A percentile compares a stretch with the other conserved stretches of the same genome.
Conservation (phyloP, 2,888 invertebrate genomes). For the Craniophora ligustri region DNA sequence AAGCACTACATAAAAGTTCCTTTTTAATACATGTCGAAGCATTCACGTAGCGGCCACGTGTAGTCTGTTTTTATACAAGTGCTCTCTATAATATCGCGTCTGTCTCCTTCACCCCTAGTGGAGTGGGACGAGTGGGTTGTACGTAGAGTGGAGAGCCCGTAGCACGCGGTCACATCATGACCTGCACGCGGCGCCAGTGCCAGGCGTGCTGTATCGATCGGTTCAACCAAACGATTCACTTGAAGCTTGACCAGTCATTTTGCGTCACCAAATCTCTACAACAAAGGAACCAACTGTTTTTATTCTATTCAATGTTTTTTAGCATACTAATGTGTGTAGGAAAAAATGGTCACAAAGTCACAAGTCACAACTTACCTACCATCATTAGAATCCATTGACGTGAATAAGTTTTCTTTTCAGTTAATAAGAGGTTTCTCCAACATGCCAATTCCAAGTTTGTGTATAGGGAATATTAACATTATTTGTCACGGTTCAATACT, state of each 20-base stretch:
- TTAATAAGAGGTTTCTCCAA: no score
- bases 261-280: constrained; percentile 42
- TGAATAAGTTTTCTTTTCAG: background rate
- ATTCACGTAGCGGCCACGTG: constrained; percentile 1
- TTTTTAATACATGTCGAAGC: background rate
- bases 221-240: constrained; percentile 62
- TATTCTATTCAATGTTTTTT: constrained; percentile 25
- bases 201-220: constrained; percentile 66
- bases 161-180: constrained; percentile 69
- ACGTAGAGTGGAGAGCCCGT: constrained; percentile 19
- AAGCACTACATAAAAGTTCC: background rate
- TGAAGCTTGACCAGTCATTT: constrained; percentile 58
- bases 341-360: background rate
- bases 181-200: constrained; percentile 53
- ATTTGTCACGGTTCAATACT: no score
- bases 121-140: constrained; percentile 19
- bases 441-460: no score
- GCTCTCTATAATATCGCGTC: constrained; percentile 12
- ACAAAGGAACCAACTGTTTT: constrained; percentile 31
- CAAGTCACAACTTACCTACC: background rate
- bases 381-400: constrained; percentile 8
- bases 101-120: constrained; percentile 33
- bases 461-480: no score
- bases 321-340: background rate
- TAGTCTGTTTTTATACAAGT: constrained; percentile 14